Evolutionary conservation across 2,113 vertebrate genomes (phyloP), one percentile per base, ranked within the genome.

Genomic region (Carassius carassius): DNA sequence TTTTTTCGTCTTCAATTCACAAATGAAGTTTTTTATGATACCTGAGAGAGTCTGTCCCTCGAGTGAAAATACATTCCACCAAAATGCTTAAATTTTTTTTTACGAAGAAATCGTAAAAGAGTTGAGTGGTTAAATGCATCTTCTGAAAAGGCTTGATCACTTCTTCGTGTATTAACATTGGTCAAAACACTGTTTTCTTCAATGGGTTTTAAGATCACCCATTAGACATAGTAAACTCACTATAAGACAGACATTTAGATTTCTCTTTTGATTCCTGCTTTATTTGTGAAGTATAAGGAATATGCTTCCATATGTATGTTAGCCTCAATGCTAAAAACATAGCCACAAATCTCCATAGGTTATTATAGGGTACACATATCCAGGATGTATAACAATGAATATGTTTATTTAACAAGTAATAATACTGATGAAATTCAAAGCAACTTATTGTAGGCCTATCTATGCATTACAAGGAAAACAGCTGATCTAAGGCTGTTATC

Each of bases 401-500:
- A 35, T 2, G 16, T 16, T 65, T 65, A 65, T 65, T 8, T 2
- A 76, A 29, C 17, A 29, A 19, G 25, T 56, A 56, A 11, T 49
- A 49, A 16, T 25, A 49, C 47, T 76, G 49, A 76, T 56, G 4
- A 76, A 37, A 32, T 56, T 1, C 9, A 77, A 17, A 56, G 49
- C 25, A 56, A n/a, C 35, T 12, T 37, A 19, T 35, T 35, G 58
- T 77, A 21, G 56, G 56, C 17, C 56, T 21, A 32, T 17, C 10
- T 21, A 12, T 13, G 51, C 29, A 7, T 37, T 49, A 81, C 63
- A 47, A 41, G 0, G 29, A 19, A 29, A 69, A n/a, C 25, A 69
- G 60, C 60, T 56, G 58, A 76, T 47, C 73, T 81, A 41, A 75
- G 44, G 62, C 44, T 60, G 21, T 73, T 32, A 47, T 41, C 3